phyloP scores from a whole-genome alignment of 2,113 vertebrate species.

The Caranx ignobilis region DNA sequence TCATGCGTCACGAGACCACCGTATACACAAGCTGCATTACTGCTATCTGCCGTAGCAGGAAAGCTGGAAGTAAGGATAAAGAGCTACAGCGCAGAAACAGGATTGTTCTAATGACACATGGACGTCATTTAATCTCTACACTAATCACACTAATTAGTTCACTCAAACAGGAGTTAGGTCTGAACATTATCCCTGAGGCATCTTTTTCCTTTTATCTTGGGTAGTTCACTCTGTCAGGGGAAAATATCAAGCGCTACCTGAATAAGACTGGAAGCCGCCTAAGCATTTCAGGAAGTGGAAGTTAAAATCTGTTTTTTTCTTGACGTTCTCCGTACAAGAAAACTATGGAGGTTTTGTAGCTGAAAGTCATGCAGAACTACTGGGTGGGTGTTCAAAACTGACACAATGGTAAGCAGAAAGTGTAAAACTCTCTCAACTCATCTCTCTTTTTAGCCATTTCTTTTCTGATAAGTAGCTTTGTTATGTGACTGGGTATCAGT shows the following conservation, averaged over 20 bases:
- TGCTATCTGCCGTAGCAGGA: slow-evolving; percentile 67
- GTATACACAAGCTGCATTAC: slow-evolving; percentile 18
- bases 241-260: neutral
- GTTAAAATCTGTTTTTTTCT: too few species aligned
- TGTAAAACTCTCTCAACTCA: too few species aligned
- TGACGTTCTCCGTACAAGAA: too few species aligned
- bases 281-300: too few species aligned
- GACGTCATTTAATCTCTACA: slow-evolving; percentile 62
- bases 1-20: slow-evolving; percentile 41
- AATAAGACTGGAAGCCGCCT: neutral
- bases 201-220: slow-evolving; percentile 54
- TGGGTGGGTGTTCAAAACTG: too few species aligned
- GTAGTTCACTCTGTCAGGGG: slow-evolving; percentile 5
- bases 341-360: too few species aligned
- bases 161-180: slow-evolving; percentile 39
- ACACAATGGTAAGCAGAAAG: too few species aligned
- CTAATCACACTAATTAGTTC: slow-evolving; percentile 74
- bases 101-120: slow-evolving; percentile 54
- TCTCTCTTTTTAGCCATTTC: too few species aligned
- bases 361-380: too few species aligned
- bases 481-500: too few species aligned
- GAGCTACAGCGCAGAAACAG: slow-evolving; percentile 62
- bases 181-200: slow-evolving; percentile 49
- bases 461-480: too few species aligned
- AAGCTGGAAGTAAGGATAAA: slow-evolving; percentile 62